phyloP scores from a whole-genome alignment of 2,888 invertebrate species.

The Calliphora vomitoria region DNA sequence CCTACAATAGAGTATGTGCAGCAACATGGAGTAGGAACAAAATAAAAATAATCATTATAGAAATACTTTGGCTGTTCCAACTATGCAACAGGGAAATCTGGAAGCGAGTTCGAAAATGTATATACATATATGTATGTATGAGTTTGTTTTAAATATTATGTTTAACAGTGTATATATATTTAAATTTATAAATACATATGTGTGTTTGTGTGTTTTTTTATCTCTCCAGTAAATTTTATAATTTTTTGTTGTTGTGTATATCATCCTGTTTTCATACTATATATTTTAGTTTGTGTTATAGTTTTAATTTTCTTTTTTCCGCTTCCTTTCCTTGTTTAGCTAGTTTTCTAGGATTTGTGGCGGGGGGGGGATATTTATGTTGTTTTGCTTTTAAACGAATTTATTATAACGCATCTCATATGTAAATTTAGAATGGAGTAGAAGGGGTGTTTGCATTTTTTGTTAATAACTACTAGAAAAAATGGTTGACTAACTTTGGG shows the following conservation, averaged over 20 bases:
- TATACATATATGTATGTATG: neutral
- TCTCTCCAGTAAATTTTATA: slow-evolving; percentile 14
- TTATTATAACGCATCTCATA: slow-evolving; percentile 38
- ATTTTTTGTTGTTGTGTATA: slow-evolving; percentile 36
- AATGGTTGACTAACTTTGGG: neutral
- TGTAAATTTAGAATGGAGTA: neutral
- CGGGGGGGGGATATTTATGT: too few species aligned
- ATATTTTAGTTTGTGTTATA: slow-evolving; percentile 15
- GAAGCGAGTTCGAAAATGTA: neutral
- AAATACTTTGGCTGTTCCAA: slow-evolving; percentile 28
- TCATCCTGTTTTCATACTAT: slow-evolving; percentile 25
- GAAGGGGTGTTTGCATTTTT: neutral
- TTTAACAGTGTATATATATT: slow-evolving; percentile 17
- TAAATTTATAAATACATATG: neutral
- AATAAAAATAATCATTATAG: slow-evolving; percentile 40
- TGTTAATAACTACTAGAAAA: slow-evolving; percentile 12
- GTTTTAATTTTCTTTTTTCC: slow-evolving; percentile 29
- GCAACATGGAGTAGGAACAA: neutral
- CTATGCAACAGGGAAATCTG: slow-evolving; percentile 60
- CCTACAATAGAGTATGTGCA: neutral
- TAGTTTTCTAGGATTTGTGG: slow-evolving; percentile 32
- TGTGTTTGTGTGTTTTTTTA: neutral
- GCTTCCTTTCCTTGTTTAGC: slow-evolving; percentile 56
- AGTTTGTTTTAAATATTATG: slow-evolving; percentile 17
- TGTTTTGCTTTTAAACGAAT: slow-evolving; percentile 27